phyloP scores from a whole-genome alignment of 1,140 invertebrate species.

The Drosophila melanica region DNA sequence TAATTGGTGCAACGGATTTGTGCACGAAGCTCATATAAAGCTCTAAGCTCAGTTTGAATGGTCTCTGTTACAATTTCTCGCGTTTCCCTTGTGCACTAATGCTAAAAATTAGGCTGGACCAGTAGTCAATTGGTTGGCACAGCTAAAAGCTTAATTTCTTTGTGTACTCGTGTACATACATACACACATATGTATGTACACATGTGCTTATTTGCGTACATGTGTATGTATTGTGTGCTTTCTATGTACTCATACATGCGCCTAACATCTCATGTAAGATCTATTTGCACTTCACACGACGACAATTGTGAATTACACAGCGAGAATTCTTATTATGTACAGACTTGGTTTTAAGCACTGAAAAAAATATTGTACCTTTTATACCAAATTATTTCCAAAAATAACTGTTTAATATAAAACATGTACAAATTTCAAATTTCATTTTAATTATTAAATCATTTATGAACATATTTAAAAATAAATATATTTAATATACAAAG shows the following conservation, averaged over 20 bases:
- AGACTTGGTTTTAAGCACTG: neutral
- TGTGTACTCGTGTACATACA: neutral
- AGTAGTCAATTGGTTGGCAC: neutral
- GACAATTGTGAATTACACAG: constrained; percentile 67
- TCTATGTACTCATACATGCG: constrained; percentile 18
- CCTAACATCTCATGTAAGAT: constrained; percentile 30
- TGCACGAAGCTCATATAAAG: constrained; percentile 1
- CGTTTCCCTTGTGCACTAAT: neutral
- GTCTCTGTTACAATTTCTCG: neutral
- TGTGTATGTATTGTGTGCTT: constrained; percentile 20
- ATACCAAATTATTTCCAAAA: no score
- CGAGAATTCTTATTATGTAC: constrained; percentile 33
- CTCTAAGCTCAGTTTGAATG: neutral
- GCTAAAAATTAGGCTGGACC: neutral
- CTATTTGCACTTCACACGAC: constrained; percentile 73
- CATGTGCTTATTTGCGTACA: neutral
- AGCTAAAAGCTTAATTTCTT: neutral
- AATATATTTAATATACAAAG: neutral
- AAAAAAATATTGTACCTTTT: neutral
- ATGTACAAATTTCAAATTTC: neutral
- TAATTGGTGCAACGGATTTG: constrained; percentile 11
- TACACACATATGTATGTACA: neutral
- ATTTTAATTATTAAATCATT: no score
- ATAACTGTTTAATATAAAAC: no score
- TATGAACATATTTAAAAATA: neutral